phyloP scores from a whole-genome alignment of 2,797 vertebrate species.

The Falco peregrinus region DNA sequence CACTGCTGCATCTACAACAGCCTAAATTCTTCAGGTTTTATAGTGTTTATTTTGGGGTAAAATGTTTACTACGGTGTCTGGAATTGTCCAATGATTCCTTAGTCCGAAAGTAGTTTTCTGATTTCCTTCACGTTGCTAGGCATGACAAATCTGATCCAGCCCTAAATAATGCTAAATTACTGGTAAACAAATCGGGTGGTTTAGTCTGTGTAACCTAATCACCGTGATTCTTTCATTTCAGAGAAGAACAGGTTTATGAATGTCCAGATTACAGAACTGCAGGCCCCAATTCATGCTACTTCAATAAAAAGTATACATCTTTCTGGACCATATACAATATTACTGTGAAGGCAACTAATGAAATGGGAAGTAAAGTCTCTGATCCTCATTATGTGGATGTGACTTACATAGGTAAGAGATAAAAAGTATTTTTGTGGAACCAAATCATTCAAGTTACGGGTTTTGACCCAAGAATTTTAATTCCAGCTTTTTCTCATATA shows the following conservation, averaged over 20 bases:
- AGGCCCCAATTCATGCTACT: conserved; percentile 92
- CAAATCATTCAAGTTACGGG: not conserved
- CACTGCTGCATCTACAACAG: not conserved
- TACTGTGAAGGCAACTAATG: conserved; percentile 87
- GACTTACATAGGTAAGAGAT: conserved; percentile 85
- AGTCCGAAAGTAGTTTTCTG: not conserved
- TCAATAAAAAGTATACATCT: conserved; percentile 87
- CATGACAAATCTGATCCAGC: not conserved
- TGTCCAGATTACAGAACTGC: conserved; percentile 91
- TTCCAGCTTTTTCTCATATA: not conserved
- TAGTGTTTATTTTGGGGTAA: not conserved
- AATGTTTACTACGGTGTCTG: not conserved
- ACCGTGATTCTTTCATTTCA: conserved; percentile 49
- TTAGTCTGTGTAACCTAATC: not conserved
- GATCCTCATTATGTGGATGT: conserved; percentile 86
- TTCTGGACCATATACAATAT: conserved; percentile 91
- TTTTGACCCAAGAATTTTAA: not conserved
- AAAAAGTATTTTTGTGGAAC: not conserved
- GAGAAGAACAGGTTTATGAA: conserved; percentile 77
- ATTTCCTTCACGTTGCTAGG: not conserved
- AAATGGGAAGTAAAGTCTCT: conserved; percentile 83
- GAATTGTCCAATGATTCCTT: not conserved
- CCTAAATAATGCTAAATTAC: not conserved
- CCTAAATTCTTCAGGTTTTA: not conserved
- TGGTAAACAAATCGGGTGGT: not conserved